A percentile compares a stretch with the other conserved stretches of the same genome.
These are phyloP conservation scores for Mus spicilegus DNA, from an alignment of 2,113 vertebrate genomes.

Conservation along the genomic window DNA sequence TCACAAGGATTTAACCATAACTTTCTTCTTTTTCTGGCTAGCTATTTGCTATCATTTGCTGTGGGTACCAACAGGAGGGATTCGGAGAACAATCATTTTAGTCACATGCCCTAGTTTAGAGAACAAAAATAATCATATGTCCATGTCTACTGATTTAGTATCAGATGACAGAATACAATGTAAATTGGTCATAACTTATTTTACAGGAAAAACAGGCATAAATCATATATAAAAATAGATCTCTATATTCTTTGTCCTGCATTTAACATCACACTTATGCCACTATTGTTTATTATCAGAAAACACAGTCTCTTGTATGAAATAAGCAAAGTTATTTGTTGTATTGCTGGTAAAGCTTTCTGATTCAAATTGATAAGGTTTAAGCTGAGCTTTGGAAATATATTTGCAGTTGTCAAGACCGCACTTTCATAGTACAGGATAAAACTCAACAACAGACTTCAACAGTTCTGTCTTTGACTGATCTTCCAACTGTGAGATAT, in stretches of 20 bases:
- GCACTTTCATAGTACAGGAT: neutral
- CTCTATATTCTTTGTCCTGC: neutral
- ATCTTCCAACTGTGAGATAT: conserved; percentile 14
- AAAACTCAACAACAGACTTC: neutral
- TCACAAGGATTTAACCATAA: neutral
- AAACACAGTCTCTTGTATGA: conserved; percentile 33
- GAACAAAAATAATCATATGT: conserved; percentile 19
- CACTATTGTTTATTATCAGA: neutral
- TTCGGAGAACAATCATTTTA: neutral
- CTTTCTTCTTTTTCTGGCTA: neutral
- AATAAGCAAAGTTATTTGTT: neutral
- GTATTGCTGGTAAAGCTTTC: conserved; percentile 20
- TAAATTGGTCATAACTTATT: conserved; percentile 10
- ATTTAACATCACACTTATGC: neutral
- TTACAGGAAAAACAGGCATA: neutral
- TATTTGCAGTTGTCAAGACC: conserved; percentile 21
- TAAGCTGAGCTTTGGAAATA: conserved; percentile 1
- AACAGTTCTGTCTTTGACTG: neutral
- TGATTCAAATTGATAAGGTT: conserved; percentile 43
- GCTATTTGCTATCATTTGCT: neutral
- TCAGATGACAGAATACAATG: neutral
- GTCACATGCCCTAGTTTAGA: neutral
- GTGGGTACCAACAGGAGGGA: neutral
- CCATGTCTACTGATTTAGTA: neutral
- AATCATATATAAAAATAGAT: neutral